Percentiles rank a stretch among this genome's conserved stretches.
These are phyloP conservation scores for Serranus cabrilla DNA, from an alignment of 2,797 vertebrate genomes.

Conservation along the genomic window DNA sequence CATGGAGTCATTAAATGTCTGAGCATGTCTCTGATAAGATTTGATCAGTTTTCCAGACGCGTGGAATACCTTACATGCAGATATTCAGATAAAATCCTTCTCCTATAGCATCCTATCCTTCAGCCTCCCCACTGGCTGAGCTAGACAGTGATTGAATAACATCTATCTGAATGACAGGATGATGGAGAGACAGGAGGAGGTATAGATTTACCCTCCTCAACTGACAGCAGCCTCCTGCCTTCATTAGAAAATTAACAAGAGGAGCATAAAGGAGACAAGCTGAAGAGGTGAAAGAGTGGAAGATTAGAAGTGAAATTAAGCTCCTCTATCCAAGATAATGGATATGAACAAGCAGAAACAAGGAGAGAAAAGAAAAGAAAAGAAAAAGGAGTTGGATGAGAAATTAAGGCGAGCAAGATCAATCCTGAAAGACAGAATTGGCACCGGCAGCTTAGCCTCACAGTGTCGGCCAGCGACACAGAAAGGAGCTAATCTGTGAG, in stretches of 20 bases:
- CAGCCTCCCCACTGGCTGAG: slow-evolving; percentile 23
- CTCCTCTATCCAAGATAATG: background rate
- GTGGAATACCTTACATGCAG: background rate
- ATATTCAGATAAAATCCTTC: background rate
- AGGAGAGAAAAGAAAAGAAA: background rate
- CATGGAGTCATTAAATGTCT: background rate
- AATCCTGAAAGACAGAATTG: background rate
- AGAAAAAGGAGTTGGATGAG: background rate
- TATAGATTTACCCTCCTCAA: slow-evolving; percentile 46
- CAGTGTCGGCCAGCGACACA: background rate
- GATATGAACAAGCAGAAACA: background rate
- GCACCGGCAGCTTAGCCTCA: slow-evolving; percentile 10
- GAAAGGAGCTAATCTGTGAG: slow-evolving; percentile 22
- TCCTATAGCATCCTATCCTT: background rate
- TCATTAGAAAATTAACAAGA: slow-evolving; percentile 26
- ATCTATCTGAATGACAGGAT: slow-evolving; percentile 43
- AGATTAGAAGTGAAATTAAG: background rate
- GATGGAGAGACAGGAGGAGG: slow-evolving; percentile 44
- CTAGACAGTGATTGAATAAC: slow-evolving; percentile 18
- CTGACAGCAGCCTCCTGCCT: slow-evolving; percentile 6
- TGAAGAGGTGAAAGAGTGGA: background rate
- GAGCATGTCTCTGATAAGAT: background rate
- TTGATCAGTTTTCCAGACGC: background rate
- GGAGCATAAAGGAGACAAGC: background rate
- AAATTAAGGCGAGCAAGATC: slow-evolving; percentile 7